These are phyloP conservation scores for Drosophila carrolli DNA, from an alignment of 1,140 invertebrate genomes.

Conservation along the genomic window DNA sequence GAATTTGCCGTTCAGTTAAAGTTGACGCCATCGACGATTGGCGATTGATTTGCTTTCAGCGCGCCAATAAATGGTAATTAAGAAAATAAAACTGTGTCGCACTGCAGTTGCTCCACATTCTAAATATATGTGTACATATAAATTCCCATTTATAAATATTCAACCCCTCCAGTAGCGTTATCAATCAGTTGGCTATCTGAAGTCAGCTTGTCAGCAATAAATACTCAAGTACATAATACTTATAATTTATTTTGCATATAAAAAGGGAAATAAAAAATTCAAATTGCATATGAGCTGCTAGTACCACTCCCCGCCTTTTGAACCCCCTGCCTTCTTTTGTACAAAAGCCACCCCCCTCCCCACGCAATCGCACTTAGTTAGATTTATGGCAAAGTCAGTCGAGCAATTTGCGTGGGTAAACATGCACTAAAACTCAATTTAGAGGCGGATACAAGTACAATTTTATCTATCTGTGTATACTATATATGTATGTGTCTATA, in stretches of 20 bases:
- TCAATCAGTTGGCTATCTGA: constrained; percentile 15
- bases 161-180: constrained; percentile 1
- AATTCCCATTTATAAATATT: background rate
- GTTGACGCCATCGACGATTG: constrained; percentile 50
- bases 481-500: constrained; percentile 15
- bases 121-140: background rate
- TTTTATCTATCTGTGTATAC: constrained; percentile 28
- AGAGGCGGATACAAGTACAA: constrained; percentile 69
- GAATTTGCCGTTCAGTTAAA: constrained; percentile 42
- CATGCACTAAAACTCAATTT: constrained; percentile 83
- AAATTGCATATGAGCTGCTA: constrained; percentile 53
- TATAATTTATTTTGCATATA: constrained; percentile 79
- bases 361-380: constrained; percentile 69
- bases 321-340: constrained; percentile 3
- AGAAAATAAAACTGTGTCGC: constrained; percentile 61
- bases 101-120: constrained; percentile 65
- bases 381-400: constrained; percentile 82
- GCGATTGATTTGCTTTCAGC: constrained; percentile 50
- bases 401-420: constrained; percentile 82
- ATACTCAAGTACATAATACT: constrained; percentile 81
- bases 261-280: constrained; percentile 49
- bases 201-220: constrained; percentile 72
- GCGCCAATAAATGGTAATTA: constrained; percentile 65
- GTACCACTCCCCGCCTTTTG: background rate
- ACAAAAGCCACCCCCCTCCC: constrained; percentile 15